A percentile compares a stretch with the other conserved stretches of the same genome.
phyloP scores from a whole-genome alignment of 2,113 vertebrate species.

The Plestiodon gilberti region DNA sequence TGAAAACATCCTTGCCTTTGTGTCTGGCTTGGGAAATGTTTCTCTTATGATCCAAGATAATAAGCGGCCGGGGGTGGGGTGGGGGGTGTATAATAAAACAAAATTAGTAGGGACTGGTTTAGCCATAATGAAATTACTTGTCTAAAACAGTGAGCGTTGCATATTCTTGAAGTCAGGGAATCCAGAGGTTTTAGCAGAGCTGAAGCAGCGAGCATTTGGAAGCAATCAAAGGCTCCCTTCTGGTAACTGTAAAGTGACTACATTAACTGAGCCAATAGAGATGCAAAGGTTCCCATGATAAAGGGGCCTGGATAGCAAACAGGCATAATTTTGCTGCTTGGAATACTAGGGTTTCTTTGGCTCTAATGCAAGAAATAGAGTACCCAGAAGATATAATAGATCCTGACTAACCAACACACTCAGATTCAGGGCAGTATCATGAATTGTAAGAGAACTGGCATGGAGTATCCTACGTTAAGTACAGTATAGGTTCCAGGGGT shows the following conservation, averaged over 20 bases:
- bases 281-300: conserved; percentile 27
- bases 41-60: conserved; percentile 69
- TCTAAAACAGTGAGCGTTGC: conserved; percentile 65
- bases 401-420: not conserved
- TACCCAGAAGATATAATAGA: not conserved
- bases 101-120: conserved; percentile 59
- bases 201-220: conserved; percentile 76
- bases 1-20: conserved; percentile 47
- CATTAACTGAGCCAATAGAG: conserved; percentile 22
- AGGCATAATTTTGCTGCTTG: conserved; percentile 27
- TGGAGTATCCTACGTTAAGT: not conserved
- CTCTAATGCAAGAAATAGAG: not conserved
- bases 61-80: not conserved
- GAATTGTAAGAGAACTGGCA: conserved; percentile 11
- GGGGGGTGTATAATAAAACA: conserved; percentile 52
- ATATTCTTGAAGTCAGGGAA: conserved; percentile 70
- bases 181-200: conserved; percentile 61
- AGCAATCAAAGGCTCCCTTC: conserved; percentile 70
- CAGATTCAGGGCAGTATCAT: not conserved
- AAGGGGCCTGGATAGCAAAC: conserved; percentile 16
- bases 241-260: conserved; percentile 55
- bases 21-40: conserved; percentile 60
- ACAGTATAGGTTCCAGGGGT: too few relatives aligned
- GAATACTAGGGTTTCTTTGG: not conserved
- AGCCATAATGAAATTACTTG: conserved; percentile 69